Evolutionary conservation across 2,888 invertebrate species (phyloP).

Genomic region (Drosophila falleni): DNA sequence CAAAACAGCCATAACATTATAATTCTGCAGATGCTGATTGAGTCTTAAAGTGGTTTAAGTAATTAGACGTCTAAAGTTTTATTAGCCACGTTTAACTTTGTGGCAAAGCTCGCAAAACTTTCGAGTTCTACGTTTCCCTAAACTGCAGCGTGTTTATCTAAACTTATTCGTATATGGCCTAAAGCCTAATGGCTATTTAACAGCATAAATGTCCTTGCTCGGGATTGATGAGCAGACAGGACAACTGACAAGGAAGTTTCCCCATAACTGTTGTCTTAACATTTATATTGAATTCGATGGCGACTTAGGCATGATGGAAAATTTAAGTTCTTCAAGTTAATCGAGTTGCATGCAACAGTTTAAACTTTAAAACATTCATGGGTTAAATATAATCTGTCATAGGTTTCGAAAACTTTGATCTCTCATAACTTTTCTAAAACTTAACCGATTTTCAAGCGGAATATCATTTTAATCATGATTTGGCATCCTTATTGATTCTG

Average conservation of each 20-base stretch:
- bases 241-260: constrained; percentile 31
- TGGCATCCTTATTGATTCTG: no score
- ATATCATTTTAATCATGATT: no score
- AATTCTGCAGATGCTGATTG: constrained; percentile 62
- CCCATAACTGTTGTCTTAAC: background rate
- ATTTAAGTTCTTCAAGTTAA: background rate
- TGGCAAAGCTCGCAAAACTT: constrained; percentile 35
- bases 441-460: no score
- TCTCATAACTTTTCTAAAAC: no score
- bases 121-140: constrained; percentile 24
- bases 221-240: constrained; percentile 3
- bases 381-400: background rate
- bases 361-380: background rate
- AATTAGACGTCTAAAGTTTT: constrained; percentile 68
- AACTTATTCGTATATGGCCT: constrained; percentile 20
- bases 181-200: constrained; percentile 56
- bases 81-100: constrained; percentile 55
- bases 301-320: background rate
- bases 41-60: constrained; percentile 74
- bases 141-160: constrained; percentile 39
- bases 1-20: constrained; percentile 36
- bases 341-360: background rate
- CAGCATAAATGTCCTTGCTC: constrained; percentile 38
- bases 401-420: no score
- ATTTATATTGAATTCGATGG: background rate